Evolutionary conservation across 2,797 vertebrate genomes (phyloP), one percentile per base, ranked within the genome.

Genomic region (Lacerta viridis): DNA sequence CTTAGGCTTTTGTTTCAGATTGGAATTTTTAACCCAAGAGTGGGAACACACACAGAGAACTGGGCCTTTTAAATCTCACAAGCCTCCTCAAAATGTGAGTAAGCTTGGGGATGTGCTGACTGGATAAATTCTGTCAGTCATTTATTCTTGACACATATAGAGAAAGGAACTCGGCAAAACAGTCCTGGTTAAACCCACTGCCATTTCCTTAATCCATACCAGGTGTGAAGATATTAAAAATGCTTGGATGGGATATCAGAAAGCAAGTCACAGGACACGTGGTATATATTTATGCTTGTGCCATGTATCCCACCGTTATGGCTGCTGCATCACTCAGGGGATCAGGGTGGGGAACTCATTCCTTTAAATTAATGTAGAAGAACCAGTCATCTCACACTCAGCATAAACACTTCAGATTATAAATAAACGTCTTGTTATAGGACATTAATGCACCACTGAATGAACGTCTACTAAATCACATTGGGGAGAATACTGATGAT

Each of bases 221-320:
- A 85, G 88, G 88, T 89, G 88, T 76, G 88, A 89, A 85, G 83
- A 81, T 85, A 89, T 85, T 89, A 80, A 89, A 85, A 89, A 85
- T 85, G 33, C 27, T 81, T 69, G 29, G 33, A 66, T 89, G 78
- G 61, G 78, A 89, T 81, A 89, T 75, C 18, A 85, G 78, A 41
- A 85, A 64, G 55, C 68, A 81, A 55, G 78, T 72, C 84, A 27
- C 11, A 81, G 41, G 81, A 75, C 29, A 72, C 41, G 13, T 69
- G 33, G n/a, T 23, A 33, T 23, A 64, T 75, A 75, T 76, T 89
- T 85, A 81, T 59, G 25, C 59, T 86, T 75, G 20, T n/a, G 72
- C 69, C 29, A 61, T 61, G 18, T 84, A 33, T 59, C 68, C 46
- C n/a, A 39, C 68, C 27, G 41, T 50, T 86, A 55, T 36, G 18